Evolutionary conservation across 1,140 invertebrate species (phyloP), one percentile per base, ranked within the genome.

Genomic region (Cyrtorhinus lividipennis): DNA sequence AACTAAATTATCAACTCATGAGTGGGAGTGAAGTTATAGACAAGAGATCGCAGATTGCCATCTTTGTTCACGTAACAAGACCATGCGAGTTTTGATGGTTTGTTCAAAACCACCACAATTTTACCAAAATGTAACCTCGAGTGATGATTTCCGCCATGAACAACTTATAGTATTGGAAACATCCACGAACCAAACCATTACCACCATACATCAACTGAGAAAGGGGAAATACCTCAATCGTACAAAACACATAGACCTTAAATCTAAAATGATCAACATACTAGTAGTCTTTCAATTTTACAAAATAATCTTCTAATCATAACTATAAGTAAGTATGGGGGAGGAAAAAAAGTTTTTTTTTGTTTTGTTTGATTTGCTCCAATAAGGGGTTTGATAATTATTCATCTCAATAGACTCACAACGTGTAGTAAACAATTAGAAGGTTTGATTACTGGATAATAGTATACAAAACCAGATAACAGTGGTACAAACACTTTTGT

Each of bases 401-500:
- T 15, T 56, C 48, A 56, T 56, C 18, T n/a, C n/a, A n/a, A 56
- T 56, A 56, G 22, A 58, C 25, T 58, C 48, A 8, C 48, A 53
- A 53, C 48, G 48, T 53, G 48, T 53, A 38, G 30, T 38, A 53
- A 53, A 53, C 48, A 53, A 53, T 53, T 53, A 53, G 20, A 22
- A 53, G 10, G 48, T 53, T 53, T 53, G 48, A 53, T 53, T 53
- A 53, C 8, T 53, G 30, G 10, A 15, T 53, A 12, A 10, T 53
- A 53, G 48, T 53, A 53, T 53, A 53, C 48, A 53, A 53, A 53
- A 53, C 48, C 48, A 53, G 18, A 58, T 59, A 59, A 59, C 58
- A 59, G 24, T 59, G 27, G 58, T 30, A 59, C 58, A 59, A 59
- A 59, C 24, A 59, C 58, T 27, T 59, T 25, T 59, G 24, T 59